phyloP scores from a whole-genome alignment of 1,140 invertebrate genomes.

The Agrypnia vestita region DNA sequence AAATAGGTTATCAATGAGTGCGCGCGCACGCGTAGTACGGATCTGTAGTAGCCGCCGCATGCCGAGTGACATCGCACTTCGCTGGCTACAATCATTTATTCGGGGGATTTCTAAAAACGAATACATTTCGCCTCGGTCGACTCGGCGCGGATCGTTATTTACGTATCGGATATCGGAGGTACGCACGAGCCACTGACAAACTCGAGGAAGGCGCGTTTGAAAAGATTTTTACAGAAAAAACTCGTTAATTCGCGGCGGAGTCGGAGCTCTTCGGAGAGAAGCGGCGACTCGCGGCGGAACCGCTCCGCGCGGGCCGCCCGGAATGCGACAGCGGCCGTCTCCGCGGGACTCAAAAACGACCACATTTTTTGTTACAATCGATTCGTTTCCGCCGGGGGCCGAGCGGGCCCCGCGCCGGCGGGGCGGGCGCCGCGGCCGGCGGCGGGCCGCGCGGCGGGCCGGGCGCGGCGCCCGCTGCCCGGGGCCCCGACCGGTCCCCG shows the following conservation, averaged over 20 bases:
- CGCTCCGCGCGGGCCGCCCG: background rate
- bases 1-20: constrained; percentile 28
- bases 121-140: background rate
- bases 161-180: too few species aligned
- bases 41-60: background rate
- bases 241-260: background rate
- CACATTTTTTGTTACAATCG: constrained; percentile 48
- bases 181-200: too few species aligned
- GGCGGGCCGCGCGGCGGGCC: background rate
- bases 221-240: too few species aligned
- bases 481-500: constrained; percentile 5
- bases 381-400: constrained; percentile 42
- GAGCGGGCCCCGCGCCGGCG: constrained; percentile 27
- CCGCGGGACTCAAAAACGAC: constrained; percentile 37
- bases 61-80: background rate
- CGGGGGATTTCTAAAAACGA: background rate
- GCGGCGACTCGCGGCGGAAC: constrained; percentile 16
- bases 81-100: background rate
- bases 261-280: background rate
- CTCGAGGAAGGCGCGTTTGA: too few species aligned
- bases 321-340: constrained; percentile 44
- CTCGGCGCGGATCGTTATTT: too few species aligned
- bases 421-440: background rate
- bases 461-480: background rate
- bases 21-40: constrained; percentile 33